These are phyloP conservation scores for Mobula birostris DNA, from an alignment of 2,113 vertebrate genomes.

Conservation along the genomic window DNA sequence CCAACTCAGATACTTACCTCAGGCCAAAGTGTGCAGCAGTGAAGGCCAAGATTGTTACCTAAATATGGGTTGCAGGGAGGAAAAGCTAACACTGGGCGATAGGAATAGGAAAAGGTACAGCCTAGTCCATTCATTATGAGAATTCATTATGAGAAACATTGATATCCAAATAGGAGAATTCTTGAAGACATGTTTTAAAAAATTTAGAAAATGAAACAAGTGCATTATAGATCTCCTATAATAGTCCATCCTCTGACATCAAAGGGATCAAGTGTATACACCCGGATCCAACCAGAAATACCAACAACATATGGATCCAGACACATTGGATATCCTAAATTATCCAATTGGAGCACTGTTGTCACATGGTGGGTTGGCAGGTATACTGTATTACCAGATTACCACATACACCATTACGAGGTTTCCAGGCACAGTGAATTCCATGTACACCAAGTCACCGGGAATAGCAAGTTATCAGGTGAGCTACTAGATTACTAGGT, in stretches of 20 bases:
- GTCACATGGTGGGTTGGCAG: not conserved
- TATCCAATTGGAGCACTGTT: not conserved
- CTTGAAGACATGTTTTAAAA: conserved; percentile 18
- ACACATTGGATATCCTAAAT: not conserved
- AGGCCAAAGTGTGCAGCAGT: not conserved
- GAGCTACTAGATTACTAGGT: not conserved
- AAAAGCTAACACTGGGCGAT: not conserved
- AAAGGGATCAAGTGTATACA: conserved; percentile 3
- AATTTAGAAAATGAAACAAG: not conserved
- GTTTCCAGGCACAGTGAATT: not conserved
- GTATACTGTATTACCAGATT: not conserved
- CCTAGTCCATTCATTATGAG: too few relatives aligned
- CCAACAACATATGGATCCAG: not conserved
- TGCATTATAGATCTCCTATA: conserved; percentile 4
- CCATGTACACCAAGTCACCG: not conserved
- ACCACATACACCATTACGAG: not conserved
- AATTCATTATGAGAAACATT: not conserved
- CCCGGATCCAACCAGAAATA: not conserved
- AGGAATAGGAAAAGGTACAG: too few relatives aligned
- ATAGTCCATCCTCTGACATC: conserved; percentile 12
- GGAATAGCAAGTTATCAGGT: not conserved
- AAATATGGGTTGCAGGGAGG: not conserved
- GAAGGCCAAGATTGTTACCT: not conserved
- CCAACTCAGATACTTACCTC: conserved; percentile 29
- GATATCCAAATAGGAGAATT: conserved; percentile 17